Evolutionary conservation across 2,888 invertebrate species (phyloP), one percentile per base, ranked within the genome.

Genomic region (Agonopterix heracliana): DNA sequence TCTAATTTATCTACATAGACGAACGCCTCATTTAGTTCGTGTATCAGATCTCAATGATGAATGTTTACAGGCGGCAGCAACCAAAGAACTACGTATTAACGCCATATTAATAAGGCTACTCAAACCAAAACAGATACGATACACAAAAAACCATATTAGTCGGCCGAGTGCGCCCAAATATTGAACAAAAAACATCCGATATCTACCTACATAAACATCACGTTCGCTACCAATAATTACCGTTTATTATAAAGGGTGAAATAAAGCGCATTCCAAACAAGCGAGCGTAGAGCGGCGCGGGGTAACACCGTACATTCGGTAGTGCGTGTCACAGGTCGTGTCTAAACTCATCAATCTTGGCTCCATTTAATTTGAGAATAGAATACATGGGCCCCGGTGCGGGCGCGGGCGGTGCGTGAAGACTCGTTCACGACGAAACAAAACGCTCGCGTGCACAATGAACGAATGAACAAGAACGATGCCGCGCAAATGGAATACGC

Each of bases 281-380:
- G 71, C 68, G 63, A 55, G 48, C 52, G 49, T 44, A 49, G 47
- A 41, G 38, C 34, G 45, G 53, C 51, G 50, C 52, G 45, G 45
- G 53, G 55, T 54, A 59, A 10, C 63, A 61, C 62, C 67, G 59
- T 68, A 72, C 75, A 73, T 85, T 86, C 86, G 79, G 88, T 87
- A 87, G 87, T 87, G 78, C 79, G 78, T 85, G 87, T 86, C 88
- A 86, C 78, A 86, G 87, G 87, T 86, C 84, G 77, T 76, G 81
- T 81, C 80, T 75, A 78, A 79, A 70, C 84, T 81, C 87, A 88
- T 88, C 83, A 87, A 88, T 88, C 87, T 84, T 81, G 59, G 61
- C 75, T 80, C 79, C 79, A 76, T 86, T 88, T 85, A 80, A 83
- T 78, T 78, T 82, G 59, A 66, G 77, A 79, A 79, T 80, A 81